Base-by-base conservation (phyloP, 1,140 invertebrate genomes). In the Ridgeia piscesae region DNA sequence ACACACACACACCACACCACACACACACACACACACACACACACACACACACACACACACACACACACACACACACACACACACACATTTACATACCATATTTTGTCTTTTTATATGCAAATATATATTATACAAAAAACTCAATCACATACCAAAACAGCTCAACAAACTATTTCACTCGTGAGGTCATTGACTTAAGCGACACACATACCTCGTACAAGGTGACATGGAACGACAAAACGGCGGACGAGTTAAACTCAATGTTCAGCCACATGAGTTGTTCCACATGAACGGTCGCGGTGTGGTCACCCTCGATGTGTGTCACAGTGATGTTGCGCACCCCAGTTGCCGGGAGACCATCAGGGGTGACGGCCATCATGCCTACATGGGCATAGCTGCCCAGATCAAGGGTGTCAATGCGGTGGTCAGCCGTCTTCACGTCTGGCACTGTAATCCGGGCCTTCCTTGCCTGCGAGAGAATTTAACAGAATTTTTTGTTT, bases 191-290 rank as follows among this genome's bases (percentile, higher is more conserved):
- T 42, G 42, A 42, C 42, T 77, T 21, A 9, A 77, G 58, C 17
- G 58, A 77, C 58, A 77, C 58, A 77, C 17, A 27, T 92, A 94
- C 94, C 93, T 93, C 93, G 92, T 94, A 95, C 11, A 95, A 92
- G 91, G 91, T 93, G 34, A 94, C 93, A 93, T 94, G 93, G 92
- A 95, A 95, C 27, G 94, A 94, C 27, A 95, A 58, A 9, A 93
- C 50, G 4, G 94, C 94, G 33, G 94, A 93, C 33, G 93, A 89
- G 58, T 94, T 93, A 92, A 94, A 94, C 91, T 94, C 94, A 88
- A 95, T 95, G 89, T 94, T 94, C 4, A 95, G 94, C 93, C 93
- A 94, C 93, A 94, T 94, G 35, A 93, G 92, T n/a, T 93, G 92
- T 91, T 94, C 94, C 34, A 94, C 93, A 89, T 95, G 94, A 6